Base-by-base conservation (phyloP, 2,888 invertebrate species). In the Dryobota labecula region DNA sequence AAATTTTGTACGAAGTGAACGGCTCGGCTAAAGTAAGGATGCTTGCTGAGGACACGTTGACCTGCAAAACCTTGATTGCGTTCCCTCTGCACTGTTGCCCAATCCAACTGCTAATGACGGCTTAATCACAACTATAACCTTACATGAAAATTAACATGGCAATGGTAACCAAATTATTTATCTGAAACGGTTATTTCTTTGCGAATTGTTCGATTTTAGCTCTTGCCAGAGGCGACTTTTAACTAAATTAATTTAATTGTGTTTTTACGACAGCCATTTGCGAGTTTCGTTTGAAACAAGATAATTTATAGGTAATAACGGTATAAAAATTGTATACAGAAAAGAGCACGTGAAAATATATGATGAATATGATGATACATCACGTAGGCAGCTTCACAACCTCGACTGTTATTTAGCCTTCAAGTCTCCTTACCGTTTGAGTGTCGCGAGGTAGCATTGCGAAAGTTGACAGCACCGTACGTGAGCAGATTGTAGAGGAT, bases 401-500 rank as follows among this genome's bases (percentile, higher is more conserved):
- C 90, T 90, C 89, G 90, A 85, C 86, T 88, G 89, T 87, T 90
- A 87, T 90, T 90, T 90, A 94, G 93, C 95, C 95, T 95, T 95
- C 94, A 86, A 90, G 92, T 90, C 90, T 90, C 91, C 91, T 93
- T 91, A 93, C 91, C 89, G 92, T 92, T 92, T 89, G 92, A 92
- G 91, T 89, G 91, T 90, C 90, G 91, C 92, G 93, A 94, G 94
- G 94, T 92, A 92, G 89, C 90, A 91, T 96, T 96, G 94, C 95
- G 95, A 96, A 96, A 96, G 95, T 95, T 93, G 94, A 95, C 95
- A 93, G 90, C 91, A 87, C 82, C 82, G 91, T 92, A 95, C 95
- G 95, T 95, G 95, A 92, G 89, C 78, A 83, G 94, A 89, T 89
- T 95, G 90, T 90, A 86, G 89, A 94, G 87, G 88, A 91, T 89